phyloP scores from a whole-genome alignment of 2,888 invertebrate species.

The Dynastes maya region DNA sequence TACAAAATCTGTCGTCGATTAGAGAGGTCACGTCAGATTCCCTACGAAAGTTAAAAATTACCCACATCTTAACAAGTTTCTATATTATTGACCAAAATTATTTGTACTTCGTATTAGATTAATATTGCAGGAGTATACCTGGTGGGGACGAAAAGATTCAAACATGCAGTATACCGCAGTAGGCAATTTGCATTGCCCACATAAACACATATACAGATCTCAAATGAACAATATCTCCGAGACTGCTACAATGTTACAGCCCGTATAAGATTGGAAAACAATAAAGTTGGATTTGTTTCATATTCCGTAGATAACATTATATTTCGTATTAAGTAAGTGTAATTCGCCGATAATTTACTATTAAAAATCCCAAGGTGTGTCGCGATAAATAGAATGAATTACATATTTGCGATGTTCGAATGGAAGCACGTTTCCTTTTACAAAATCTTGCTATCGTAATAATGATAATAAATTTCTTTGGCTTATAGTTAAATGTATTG shows the following conservation, averaged over 20 bases:
- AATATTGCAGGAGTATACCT: slow-evolving; percentile 2
- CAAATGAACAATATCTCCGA: background rate
- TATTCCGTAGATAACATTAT: no score
- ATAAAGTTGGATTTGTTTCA: background rate
- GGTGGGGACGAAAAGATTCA: background rate
- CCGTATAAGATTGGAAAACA: background rate
- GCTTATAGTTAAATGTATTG: no score
- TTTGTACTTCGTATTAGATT: slow-evolving; percentile 36
- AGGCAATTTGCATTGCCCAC: background rate
- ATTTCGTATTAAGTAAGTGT: no score
- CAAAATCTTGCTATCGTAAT: no score
- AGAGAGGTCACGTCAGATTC: slow-evolving; percentile 6
- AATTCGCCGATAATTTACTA: no score
- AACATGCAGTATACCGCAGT: background rate
- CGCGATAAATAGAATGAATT: no score
- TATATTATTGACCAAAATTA: slow-evolving; percentile 37
- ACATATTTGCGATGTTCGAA: no score
- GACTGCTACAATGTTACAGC: background rate
- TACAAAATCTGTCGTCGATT: slow-evolving; percentile 20
- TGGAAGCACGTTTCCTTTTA: no score
- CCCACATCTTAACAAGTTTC: slow-evolving; percentile 30
- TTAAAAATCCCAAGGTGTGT: no score
- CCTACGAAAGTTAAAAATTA: slow-evolving; percentile 23
- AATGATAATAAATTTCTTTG: no score
- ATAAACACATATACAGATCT: background rate